Evolutionary conservation across 2,888 invertebrate genomes (phyloP), one percentile per base, ranked within the genome.

Genomic region (Ommatoiulus sabulosus): DNA sequence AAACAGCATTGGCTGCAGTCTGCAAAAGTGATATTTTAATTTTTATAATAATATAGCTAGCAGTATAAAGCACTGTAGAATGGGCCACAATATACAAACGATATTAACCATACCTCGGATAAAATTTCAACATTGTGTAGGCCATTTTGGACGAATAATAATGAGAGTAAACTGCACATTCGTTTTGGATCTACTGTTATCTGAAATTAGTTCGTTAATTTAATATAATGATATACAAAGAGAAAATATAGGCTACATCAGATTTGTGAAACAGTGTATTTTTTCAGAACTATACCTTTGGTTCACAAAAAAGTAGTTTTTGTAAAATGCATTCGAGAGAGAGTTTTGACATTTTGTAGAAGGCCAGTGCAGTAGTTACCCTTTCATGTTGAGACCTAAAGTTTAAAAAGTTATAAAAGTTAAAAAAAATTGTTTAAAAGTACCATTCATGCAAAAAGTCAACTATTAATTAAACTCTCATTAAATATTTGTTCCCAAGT

Each of bases 401-500:
- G 17, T 87, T 57, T 20, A 52, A 20, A 88, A 8, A 84, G 10
- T 17, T 10, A n/a, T 86, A 63, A 86, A 44, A 44, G 35, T 35
- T 35, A 1, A 35, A 35, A 35, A 35, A 35, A 35, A 35, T 35
- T 35, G 35, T n/a, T n/a, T n/a, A n/a, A n/a, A 43, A 44, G 12
- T 24, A 17, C 35, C 35, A 35, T 35, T 86, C 3, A 35, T 6
- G 12, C 3, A 80, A 80, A 43, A 15, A 43, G 15, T 15, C n/a
- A 46, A 44, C 35, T 24, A n/a, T 0, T 46, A n/a, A 44, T n/a
- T 4, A 4, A n/a, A n/a, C 87, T 57, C 44, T 89, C 89, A 84
- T 87, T 24, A 89, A 84, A 57, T 87, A 89, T n/a, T 86, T 72
- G 57, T 88, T 88, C 8, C 87, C 89, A 48, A 89, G 24, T 12